These are phyloP conservation scores for Cyclargus thomasi DNA, from an alignment of 1,140 invertebrate genomes.

Conservation along the genomic window DNA sequence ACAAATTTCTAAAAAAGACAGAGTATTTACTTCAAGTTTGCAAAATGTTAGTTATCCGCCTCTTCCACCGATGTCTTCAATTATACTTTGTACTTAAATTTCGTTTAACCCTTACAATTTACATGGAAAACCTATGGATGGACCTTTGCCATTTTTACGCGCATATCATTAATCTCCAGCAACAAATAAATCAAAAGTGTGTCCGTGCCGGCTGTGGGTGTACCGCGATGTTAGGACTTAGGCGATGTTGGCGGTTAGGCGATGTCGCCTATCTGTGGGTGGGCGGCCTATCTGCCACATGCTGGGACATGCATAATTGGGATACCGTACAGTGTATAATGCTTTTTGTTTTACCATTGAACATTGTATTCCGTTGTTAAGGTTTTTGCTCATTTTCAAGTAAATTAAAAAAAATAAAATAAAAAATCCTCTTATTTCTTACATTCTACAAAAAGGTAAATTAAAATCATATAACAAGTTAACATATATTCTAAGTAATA, in stretches of 20 bases:
- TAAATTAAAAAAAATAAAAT: too few species aligned
- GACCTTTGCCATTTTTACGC: not conserved
- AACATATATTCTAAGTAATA: too few species aligned
- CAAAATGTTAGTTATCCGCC: too few species aligned
- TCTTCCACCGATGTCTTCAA: too few species aligned
- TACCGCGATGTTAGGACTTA: not conserved
- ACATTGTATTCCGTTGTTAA: not conserved
- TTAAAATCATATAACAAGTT: too few species aligned
- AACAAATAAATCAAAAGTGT: not conserved
- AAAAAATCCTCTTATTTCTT: too few species aligned
- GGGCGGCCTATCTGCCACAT: not conserved
- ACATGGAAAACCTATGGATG: not conserved
- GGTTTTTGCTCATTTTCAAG: too few species aligned
- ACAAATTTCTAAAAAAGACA: too few species aligned
- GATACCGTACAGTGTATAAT: not conserved
- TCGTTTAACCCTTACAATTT: too few species aligned
- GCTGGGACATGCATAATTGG: not conserved
- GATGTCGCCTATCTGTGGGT: not conserved
- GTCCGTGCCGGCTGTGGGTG: not conserved
- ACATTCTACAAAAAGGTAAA: too few species aligned
- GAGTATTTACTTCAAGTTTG: too few species aligned
- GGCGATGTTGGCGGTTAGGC: not conserved
- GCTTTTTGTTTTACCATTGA: not conserved
- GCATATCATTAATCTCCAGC: not conserved
- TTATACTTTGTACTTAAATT: too few species aligned